Percentiles rank a stretch among this genome's conserved stretches.
Evolutionary conservation across 2,797 vertebrate species (phyloP).

Genomic region (Saxicola maurus): DNA sequence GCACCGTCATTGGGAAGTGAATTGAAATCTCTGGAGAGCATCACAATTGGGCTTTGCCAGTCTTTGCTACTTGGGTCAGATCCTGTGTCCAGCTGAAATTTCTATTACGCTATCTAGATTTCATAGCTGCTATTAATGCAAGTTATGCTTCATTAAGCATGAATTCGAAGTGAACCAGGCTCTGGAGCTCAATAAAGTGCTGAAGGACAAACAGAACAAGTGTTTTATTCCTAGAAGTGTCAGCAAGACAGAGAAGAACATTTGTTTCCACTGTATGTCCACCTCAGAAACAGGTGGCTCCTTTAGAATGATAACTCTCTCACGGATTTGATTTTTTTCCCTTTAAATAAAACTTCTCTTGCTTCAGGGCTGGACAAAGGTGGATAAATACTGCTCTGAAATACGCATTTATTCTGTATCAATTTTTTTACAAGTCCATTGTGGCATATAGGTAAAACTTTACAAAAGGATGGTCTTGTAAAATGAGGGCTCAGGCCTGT

Average conservation of each 20-base stretch:
- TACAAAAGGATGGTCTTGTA: background rate
- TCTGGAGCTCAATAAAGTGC: conserved; percentile 57
- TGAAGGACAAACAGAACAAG: conserved; percentile 70
- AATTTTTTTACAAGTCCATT: accelerated
- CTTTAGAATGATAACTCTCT: background rate
- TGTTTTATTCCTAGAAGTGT: conserved; percentile 58
- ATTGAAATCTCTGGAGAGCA: conserved; percentile 48
- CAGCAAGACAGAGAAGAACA: conserved; percentile 10
- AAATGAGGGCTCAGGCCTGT: background rate
- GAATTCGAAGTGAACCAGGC: conserved; percentile 50
- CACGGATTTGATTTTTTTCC: background rate
- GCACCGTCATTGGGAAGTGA: background rate
- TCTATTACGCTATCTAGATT: conserved; percentile 52
- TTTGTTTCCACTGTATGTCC: background rate
- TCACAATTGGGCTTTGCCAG: background rate
- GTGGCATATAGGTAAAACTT: background rate
- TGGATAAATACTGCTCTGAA: background rate
- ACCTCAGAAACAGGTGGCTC: background rate
- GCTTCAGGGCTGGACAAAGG: background rate
- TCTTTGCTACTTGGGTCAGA: background rate
- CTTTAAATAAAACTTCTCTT: background rate
- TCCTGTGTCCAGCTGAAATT: conserved; percentile 42
- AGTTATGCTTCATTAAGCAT: conserved; percentile 71
- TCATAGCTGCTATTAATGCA: conserved; percentile 73
- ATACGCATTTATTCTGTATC: background rate